A percentile compares a stretch with the other conserved stretches of the same genome.
These are phyloP conservation scores for Acronicta aceris DNA, from an alignment of 2,888 invertebrate species.

Conservation along the genomic window DNA sequence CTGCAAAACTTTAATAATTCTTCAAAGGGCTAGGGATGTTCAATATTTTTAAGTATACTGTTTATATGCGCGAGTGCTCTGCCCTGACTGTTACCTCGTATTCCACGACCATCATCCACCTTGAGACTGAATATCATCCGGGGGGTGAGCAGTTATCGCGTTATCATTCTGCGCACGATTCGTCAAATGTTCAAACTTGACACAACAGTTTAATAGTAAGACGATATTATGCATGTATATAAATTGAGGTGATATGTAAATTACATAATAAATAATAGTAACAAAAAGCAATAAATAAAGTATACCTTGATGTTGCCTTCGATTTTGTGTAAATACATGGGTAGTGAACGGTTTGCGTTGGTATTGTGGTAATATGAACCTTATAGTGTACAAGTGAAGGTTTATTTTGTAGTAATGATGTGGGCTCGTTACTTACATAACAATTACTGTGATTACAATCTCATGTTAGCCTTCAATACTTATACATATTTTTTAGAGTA, in stretches of 20 bases:
- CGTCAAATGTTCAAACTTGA: constrained; percentile 78
- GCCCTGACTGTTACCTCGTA: constrained; percentile 24
- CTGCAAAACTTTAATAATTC: constrained; percentile 13
- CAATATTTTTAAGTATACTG: constrained; percentile 21
- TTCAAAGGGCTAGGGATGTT: constrained; percentile 6
- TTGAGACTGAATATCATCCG: constrained; percentile 81
- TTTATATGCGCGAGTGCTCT: constrained; percentile 35
- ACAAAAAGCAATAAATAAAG: constrained; percentile 89
- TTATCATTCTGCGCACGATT: constrained; percentile 60
- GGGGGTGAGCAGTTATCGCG: constrained; percentile 68
- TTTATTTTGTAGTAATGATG: constrained; percentile 85
- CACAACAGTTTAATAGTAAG: constrained; percentile 62
- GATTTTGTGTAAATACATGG: constrained; percentile 80
- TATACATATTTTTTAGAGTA: constrained; percentile 90
- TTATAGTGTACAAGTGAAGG: constrained; percentile 73
- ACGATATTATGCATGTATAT: constrained; percentile 76
- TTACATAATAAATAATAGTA: constrained; percentile 84
- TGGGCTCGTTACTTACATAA: constrained; percentile 88
- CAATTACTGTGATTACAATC: constrained; percentile 89
- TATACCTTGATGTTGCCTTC: constrained; percentile 89
- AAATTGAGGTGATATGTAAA: constrained; percentile 86
- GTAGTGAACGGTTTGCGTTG: constrained; percentile 76
- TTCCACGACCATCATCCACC: constrained; percentile 31
- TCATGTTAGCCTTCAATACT: constrained; percentile 89
- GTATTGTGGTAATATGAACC: constrained; percentile 68